Evolutionary conservation across 1,140 invertebrate species (phyloP).

Genomic region (Drosophila mauritiana): DNA sequence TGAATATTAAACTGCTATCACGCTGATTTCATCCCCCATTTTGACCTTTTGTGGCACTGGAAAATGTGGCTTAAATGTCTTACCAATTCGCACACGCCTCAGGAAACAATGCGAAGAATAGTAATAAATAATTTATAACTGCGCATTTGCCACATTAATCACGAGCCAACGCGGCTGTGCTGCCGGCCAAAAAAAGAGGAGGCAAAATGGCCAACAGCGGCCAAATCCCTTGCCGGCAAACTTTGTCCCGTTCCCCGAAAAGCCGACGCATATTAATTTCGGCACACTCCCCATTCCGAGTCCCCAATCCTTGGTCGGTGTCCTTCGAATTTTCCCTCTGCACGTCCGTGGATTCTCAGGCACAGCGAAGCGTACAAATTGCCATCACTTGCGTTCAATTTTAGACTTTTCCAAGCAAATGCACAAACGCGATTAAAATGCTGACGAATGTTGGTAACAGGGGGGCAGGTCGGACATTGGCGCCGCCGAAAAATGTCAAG

Average conservation of each 20-base stretch:
- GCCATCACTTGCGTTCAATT: slow-evolving; percentile 82
- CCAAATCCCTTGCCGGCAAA: slow-evolving; percentile 66
- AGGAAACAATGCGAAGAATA: slow-evolving; percentile 76
- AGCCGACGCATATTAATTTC: slow-evolving; percentile 79
- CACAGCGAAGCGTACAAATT: slow-evolving; percentile 79
- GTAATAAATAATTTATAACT: slow-evolving; percentile 83
- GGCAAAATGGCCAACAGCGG: slow-evolving; percentile 44
- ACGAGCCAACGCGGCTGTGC: slow-evolving; percentile 65
- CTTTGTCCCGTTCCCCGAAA: slow-evolving; percentile 50
- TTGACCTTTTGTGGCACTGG: slow-evolving; percentile 46
- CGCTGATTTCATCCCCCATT: slow-evolving; percentile 3
- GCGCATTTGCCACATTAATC: slow-evolving; percentile 81
- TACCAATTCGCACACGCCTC: slow-evolving; percentile 70
- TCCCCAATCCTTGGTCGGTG: slow-evolving; percentile 2
- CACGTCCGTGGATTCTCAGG: slow-evolving; percentile 26
- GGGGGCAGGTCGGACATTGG: slow-evolving; percentile 5
- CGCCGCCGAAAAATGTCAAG: slow-evolving; percentile 69
- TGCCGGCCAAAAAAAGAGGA: neutral
- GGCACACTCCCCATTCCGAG: slow-evolving; percentile 40
- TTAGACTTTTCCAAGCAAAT: slow-evolving; percentile 83
- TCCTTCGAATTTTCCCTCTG: slow-evolving; percentile 7
- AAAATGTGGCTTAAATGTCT: slow-evolving; percentile 78
- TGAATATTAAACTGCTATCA: slow-evolving; percentile 49
- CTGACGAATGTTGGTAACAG: slow-evolving; percentile 63
- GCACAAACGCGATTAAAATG: slow-evolving; percentile 82